Evolutionary conservation across 2,113 vertebrate species (phyloP).

Genomic region (Boleophthalmus pectinirostris): DNA sequence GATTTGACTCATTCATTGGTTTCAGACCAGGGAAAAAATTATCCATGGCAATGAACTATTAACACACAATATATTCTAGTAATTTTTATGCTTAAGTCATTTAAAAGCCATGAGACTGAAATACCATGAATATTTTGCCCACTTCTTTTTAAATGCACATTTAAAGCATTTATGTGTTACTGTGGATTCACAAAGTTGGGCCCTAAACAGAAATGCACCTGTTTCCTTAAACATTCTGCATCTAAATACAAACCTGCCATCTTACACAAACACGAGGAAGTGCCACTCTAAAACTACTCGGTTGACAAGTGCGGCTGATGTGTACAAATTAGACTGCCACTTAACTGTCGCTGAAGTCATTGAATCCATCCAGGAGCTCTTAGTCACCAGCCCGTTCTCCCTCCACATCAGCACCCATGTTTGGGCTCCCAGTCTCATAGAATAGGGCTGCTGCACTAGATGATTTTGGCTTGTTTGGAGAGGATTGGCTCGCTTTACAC

Average conservation of each 20-base stretch:
- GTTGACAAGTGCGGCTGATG: slow-evolving; percentile 31
- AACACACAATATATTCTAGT: too few species aligned
- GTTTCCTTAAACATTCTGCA: slow-evolving; percentile 1
- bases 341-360: slow-evolving; percentile 32
- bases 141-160: background rate
- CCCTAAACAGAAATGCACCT: background rate
- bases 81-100: too few species aligned
- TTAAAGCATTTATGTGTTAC: background rate
- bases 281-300: slow-evolving; percentile 29
- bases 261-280: slow-evolving; percentile 25
- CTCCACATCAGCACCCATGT: slow-evolving; percentile 34
- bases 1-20: background rate
- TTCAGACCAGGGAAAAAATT: too few species aligned
- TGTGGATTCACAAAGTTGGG: background rate
- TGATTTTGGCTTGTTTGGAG: slow-evolving; percentile 32
- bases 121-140: background rate
- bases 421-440: slow-evolving; percentile 32
- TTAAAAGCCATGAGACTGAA: too few species aligned
- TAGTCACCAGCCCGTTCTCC: slow-evolving; percentile 36
- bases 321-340: slow-evolving; percentile 48
- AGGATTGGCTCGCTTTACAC: slow-evolving; percentile 27
- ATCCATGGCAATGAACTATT: too few species aligned
- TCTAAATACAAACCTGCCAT: background rate
- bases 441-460: slow-evolving; percentile 35
- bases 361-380: slow-evolving; percentile 23